phyloP scores from a whole-genome alignment of 2,797 vertebrate species.

The Neosilurus hyrtlii region DNA sequence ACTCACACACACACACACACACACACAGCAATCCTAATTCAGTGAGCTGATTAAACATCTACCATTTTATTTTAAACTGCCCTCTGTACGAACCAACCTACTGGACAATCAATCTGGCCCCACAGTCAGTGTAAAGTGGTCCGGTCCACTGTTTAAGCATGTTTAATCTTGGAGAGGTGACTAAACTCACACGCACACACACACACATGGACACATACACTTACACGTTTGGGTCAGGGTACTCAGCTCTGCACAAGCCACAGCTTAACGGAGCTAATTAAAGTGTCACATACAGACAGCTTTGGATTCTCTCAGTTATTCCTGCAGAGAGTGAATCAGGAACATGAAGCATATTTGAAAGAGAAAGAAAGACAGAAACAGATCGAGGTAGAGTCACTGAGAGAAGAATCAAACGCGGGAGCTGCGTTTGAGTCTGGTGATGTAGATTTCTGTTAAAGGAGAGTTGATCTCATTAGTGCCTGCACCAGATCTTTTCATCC shows the following conservation, averaged over 20 bases:
- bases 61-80: constrained; percentile 48
- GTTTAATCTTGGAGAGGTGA: constrained; percentile 43
- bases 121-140: constrained; percentile 17
- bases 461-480: constrained; percentile 50
- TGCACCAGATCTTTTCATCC: constrained; percentile 39
- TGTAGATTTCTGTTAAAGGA: constrained; percentile 42
- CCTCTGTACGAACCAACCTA: constrained; percentile 40
- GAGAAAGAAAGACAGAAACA: not conserved
- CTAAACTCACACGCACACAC: constrained; percentile 18
- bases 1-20: constrained; percentile 12
- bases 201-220: constrained; percentile 14
- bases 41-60: constrained; percentile 48
- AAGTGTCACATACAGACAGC: constrained; percentile 49
- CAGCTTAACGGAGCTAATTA: constrained; percentile 53
- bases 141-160: constrained; percentile 40
- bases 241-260: constrained; percentile 46
- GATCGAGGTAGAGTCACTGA: not conserved
- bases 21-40: too few species aligned
- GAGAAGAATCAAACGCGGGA: not conserved
- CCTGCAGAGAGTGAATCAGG: constrained; percentile 13
- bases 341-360: not conserved
- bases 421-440: constrained; percentile 1
- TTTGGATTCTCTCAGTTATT: constrained; percentile 26
- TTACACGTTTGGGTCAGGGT: constrained; percentile 28
- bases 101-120: constrained; percentile 50